Conservation (phyloP, 1,140 invertebrate genomes). For the Philotrypesis tridentata region DNA sequence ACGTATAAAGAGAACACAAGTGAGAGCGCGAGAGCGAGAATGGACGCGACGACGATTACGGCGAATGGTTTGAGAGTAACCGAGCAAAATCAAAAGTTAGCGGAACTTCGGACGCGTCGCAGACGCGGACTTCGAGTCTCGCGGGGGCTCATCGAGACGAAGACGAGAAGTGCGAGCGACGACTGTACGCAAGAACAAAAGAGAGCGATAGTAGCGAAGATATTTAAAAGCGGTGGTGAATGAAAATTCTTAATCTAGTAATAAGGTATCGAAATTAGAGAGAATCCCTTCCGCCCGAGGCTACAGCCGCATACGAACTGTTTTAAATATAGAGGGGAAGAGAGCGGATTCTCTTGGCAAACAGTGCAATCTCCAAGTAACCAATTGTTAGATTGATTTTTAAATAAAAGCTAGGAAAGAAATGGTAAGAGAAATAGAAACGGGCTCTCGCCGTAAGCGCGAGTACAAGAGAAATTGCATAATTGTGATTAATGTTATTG, state of each 20-base stretch:
- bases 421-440: slow-evolving; percentile 34
- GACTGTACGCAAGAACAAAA: slow-evolving; percentile 18
- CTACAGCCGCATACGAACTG: slow-evolving; percentile 50
- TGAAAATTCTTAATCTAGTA: slow-evolving; percentile 42
- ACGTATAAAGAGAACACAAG: slow-evolving; percentile 53
- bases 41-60: slow-evolving; percentile 38
- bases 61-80: slow-evolving; percentile 45
- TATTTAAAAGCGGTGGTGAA: slow-evolving; percentile 17
- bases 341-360: slow-evolving; percentile 58
- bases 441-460: slow-evolving; percentile 52
- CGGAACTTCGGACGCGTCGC: slow-evolving; percentile 1
- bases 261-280: slow-evolving; percentile 59
- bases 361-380: slow-evolving; percentile 72
- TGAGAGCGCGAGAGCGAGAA: slow-evolving; percentile 20
- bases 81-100: slow-evolving; percentile 69
- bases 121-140: not conserved
- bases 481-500: slow-evolving; percentile 73
- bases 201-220: slow-evolving; percentile 19
- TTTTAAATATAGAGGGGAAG: slow-evolving; percentile 18
- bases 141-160: not conserved
- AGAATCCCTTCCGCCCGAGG: slow-evolving; percentile 56
- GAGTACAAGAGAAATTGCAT: slow-evolving; percentile 62
- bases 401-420: slow-evolving; percentile 61
- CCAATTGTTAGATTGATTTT: slow-evolving; percentile 70
- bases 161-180: slow-evolving; percentile 5